These are phyloP conservation scores for Chaetops frenatus DNA, from an alignment of 2,113 vertebrate species.

Conservation along the genomic window DNA sequence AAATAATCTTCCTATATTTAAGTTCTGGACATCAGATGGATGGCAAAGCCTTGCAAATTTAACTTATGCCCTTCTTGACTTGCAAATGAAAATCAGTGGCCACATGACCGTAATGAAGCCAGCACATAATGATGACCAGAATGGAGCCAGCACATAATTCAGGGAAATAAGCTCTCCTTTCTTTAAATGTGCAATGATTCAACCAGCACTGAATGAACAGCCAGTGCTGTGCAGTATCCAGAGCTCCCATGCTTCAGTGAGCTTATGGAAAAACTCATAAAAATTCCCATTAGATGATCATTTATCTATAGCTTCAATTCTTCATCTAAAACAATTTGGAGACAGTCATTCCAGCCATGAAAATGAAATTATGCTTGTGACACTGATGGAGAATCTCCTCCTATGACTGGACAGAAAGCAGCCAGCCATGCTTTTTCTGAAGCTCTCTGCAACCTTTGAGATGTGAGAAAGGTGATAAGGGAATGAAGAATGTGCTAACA, in stretches of 20 bases:
- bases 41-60: neutral
- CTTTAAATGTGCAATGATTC: neutral
- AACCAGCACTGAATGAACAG: neutral
- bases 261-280: neutral
- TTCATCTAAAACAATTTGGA: slow-evolving; percentile 6
- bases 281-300: neutral
- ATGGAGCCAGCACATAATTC: neutral
- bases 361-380: slow-evolving; percentile 1
- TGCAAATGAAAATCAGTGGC: neutral
- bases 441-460: neutral
- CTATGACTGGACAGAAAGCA: neutral
- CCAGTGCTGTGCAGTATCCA: neutral
- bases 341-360: neutral
- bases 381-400: neutral
- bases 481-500: neutral
- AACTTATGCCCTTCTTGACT: neutral
- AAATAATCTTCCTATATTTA: neutral
- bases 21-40: neutral
- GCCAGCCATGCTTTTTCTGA: neutral
- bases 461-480: neutral
- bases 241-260: neutral
- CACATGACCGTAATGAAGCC: neutral
- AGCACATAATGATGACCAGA: neutral
- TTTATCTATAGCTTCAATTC: neutral
- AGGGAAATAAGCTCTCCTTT: neutral